Percentiles rank a stretch among this genome's conserved stretches.
phyloP scores from a whole-genome alignment of 2,888 invertebrate species.

The Magallana nippona region DNA sequence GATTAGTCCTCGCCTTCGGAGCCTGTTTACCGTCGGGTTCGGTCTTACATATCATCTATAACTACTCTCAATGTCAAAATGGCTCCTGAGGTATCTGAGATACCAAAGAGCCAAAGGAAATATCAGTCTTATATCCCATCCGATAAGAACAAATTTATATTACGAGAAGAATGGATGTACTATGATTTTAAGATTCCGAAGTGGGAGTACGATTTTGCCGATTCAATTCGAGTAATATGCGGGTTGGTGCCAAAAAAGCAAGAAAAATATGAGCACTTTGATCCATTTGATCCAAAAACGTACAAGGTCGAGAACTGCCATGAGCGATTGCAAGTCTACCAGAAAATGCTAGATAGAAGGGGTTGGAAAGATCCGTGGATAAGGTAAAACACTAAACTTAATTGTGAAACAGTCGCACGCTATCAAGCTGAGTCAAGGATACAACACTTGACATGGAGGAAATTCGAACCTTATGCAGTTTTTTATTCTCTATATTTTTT shows the following conservation, averaged over 20 bases:
- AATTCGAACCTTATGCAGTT: no score
- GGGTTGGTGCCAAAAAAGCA: background rate
- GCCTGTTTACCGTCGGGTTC: background rate
- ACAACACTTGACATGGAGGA: no score
- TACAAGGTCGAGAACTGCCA: background rate
- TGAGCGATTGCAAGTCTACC: background rate
- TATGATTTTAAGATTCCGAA: background rate
- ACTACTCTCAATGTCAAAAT: conserved; percentile 25
- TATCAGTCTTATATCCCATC: no score
- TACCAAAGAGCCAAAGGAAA: no score
- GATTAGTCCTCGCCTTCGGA: no score
- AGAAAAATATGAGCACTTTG: background rate
- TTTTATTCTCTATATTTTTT: no score
- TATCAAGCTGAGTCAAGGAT: no score
- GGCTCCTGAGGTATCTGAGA: background rate
- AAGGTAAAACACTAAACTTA: background rate
- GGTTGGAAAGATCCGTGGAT: conserved; percentile 3
- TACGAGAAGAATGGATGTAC: no score
- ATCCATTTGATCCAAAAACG: background rate
- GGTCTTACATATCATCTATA: background rate
- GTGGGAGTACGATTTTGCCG: conserved; percentile 1
- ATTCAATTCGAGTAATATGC: background rate
- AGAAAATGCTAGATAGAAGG: background rate
- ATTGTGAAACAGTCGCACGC: no score
- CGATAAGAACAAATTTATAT: no score